A percentile compares a stretch with the other conserved stretches of the same genome.
phyloP scores from a whole-genome alignment of 2,113 vertebrate species.

The Nyctibius bracteatus region DNA sequence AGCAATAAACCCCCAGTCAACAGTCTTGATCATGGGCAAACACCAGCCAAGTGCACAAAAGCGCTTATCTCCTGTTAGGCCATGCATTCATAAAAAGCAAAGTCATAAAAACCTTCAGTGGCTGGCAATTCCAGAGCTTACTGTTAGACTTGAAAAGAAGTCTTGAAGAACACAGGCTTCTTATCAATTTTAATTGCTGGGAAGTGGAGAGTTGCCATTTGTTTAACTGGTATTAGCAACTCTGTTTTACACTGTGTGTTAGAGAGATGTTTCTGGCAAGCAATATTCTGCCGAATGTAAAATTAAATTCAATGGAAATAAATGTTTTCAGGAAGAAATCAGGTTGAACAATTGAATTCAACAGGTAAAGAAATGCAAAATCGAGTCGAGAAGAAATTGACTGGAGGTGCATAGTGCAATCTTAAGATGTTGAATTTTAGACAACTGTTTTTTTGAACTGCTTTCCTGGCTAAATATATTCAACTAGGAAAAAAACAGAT shows the following conservation, averaged over 20 bases:
- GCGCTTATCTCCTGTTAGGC: constrained; percentile 47
- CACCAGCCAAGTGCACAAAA: constrained; percentile 51
- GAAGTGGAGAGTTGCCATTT: constrained; percentile 17
- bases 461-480: not conserved
- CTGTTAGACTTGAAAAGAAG: constrained; percentile 55
- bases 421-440: not conserved
- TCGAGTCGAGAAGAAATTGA: not conserved
- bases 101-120: constrained; percentile 64
- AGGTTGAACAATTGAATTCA: not conserved
- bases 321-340: not conserved
- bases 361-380: not conserved
- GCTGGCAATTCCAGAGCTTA: constrained; percentile 50
- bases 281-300: not conserved
- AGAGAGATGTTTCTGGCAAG: not conserved
- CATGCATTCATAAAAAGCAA: constrained; percentile 56
- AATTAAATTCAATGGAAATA: not conserved
- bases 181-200: constrained; percentile 60
- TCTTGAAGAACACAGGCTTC: constrained; percentile 19
- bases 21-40: constrained; percentile 52
- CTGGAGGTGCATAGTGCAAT: not conserved
- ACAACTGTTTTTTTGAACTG: not conserved
- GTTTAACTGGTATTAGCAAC: not conserved
- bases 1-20: constrained; percentile 42
- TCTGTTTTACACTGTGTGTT: not conserved
- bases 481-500: not conserved